Conservation (phyloP, 2,113 vertebrate species). For the Percina caprodes region DNA sequence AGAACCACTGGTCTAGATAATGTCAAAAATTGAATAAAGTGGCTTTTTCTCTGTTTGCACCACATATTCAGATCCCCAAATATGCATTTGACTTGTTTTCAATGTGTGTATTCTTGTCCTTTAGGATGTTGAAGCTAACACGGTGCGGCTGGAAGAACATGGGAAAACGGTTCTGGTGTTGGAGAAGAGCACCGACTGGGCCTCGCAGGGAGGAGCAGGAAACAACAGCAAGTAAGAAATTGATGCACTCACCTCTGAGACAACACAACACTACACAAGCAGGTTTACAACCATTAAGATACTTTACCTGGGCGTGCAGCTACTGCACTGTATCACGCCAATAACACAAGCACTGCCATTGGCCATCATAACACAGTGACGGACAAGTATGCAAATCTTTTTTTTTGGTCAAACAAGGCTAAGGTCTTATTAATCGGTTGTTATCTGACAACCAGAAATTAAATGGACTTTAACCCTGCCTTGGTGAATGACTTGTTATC, state of each 20-base stretch:
- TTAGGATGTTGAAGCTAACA: slow-evolving; percentile 96
- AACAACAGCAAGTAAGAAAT: slow-evolving; percentile 76
- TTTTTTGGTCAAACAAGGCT: background rate
- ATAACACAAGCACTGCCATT: background rate
- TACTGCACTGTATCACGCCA: background rate
- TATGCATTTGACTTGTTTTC: too few species aligned
- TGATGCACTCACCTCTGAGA: background rate
- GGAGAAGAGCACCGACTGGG: slow-evolving; percentile 85
- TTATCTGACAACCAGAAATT: slow-evolving; percentile 19
- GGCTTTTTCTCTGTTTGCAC: background rate
- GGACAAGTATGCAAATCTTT: background rate
- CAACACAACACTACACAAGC: background rate
- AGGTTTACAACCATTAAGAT: slow-evolving; percentile 6
- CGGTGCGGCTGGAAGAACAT: slow-evolving; percentile 94
- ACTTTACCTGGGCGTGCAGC: background rate
- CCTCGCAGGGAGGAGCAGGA: slow-evolving; percentile 82
- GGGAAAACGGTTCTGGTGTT: slow-evolving; percentile 93
- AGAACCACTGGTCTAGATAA: background rate
- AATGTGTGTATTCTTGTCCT: background rate
- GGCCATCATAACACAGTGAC: background rate
- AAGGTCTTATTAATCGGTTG: slow-evolving; percentile 1
- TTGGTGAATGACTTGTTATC: slow-evolving; percentile 49
- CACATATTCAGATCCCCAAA: background rate
- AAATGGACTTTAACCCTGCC: slow-evolving; percentile 51
- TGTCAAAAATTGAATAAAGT: background rate